Evolutionary conservation across 2,888 invertebrate genomes (phyloP), one percentile per base, ranked within the genome.

Genomic region (Trimorus sp.): DNA sequence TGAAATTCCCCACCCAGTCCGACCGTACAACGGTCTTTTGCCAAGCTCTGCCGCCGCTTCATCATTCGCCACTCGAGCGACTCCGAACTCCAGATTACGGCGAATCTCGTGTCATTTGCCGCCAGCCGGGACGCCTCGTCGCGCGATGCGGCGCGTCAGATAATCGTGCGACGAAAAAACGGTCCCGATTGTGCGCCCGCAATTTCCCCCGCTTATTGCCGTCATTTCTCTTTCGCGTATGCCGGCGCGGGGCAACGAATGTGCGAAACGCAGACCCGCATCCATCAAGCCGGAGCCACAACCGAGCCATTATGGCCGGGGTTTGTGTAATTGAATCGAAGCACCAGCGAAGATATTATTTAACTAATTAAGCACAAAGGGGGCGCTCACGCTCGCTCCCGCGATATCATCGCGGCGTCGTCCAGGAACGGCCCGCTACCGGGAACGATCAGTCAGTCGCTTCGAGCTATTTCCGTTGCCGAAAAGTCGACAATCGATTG

Each of bases 281-380:
- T 91, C 87, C 88, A 91, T 91, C 91, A 90, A 88, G 89, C 87
- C 87, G 88, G 75, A 86, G 85, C 87, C 90, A 89, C 90, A 91
- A 88, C 87, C 90, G 85, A 87, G 87, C 89, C 90, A 90, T 90
- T 90, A 91, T 90, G 89, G 88, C 87, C 86, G 87, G 85, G 84
- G 86, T 87, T 89, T 87, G 86, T 84, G 87, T 90, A 89, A 91
- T 91, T 91, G 90, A 90, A 91, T 91, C 89, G 88, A 90, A 90
- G 89, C 88, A 89, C 90, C 87, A 88, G 90, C 88, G 87, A 89
- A 91, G 91, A 91, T 91, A 91, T 91, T 90, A 91, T 91, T 91
- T 89, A 90, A 90, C 90, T 91, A 91, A 91, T 91, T 91, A 90
- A 87, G 86, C 88, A 90, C 90, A 90, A 89, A 89, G 90, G 89